Conservation (phyloP, 2,113 vertebrate species). For the cat (Felis catus) region DNA sequence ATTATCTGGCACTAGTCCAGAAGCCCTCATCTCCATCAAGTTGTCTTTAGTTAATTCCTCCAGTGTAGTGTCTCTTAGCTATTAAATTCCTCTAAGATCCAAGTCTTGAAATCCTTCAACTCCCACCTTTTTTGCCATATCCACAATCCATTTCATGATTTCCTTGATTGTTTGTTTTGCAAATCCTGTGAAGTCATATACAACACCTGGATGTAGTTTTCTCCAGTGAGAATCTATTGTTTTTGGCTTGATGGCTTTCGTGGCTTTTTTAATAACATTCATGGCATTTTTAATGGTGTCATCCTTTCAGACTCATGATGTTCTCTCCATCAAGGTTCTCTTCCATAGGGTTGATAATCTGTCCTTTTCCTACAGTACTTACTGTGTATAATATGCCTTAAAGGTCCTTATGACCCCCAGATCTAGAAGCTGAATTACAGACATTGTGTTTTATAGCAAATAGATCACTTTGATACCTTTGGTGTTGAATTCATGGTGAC, state of each 20-base stretch:
- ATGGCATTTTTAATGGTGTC: neutral
- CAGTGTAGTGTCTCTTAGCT: neutral
- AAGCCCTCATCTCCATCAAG: neutral
- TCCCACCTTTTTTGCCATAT: neutral
- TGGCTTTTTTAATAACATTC: neutral
- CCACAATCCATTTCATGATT: neutral
- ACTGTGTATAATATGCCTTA: neutral
- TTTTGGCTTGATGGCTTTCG: neutral
- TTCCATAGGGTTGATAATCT: neutral
- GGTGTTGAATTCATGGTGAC: neutral
- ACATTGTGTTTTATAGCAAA: neutral
- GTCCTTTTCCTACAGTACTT: neutral
- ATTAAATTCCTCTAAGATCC: neutral
- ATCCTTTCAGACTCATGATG: neutral
- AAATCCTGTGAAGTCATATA: neutral
- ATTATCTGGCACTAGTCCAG: neutral
- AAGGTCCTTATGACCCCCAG: neutral
- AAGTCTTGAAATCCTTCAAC: neutral
- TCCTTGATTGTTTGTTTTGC: neutral
- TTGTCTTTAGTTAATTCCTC: neutral
- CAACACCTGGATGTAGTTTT: neutral
- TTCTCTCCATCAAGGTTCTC: neutral
- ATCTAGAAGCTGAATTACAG: neutral
- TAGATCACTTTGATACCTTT: neutral
- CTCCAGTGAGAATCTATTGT: neutral